Evolutionary conservation across 2,888 invertebrate species (phyloP).

Genomic region (Drosophila infuscata): DNA sequence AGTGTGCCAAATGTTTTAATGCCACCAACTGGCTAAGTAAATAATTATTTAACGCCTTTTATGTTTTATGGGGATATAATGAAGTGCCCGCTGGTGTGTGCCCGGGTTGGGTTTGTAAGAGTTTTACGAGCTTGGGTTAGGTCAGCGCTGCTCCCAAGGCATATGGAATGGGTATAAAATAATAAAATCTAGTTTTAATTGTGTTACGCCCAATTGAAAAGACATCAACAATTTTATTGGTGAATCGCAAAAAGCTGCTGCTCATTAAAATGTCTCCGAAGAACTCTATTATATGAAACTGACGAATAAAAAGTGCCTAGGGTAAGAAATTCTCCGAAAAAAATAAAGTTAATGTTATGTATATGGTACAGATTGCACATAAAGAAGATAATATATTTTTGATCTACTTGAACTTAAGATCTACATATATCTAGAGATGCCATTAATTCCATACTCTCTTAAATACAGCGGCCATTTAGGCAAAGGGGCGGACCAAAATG

Average conservation of each 20-base stretch:
- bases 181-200: constrained; percentile 39
- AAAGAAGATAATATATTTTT: not conserved
- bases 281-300: not conserved
- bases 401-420: not conserved
- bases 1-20: constrained; percentile 63
- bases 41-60: constrained; percentile 73
- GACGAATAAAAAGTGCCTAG: not conserved
- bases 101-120: constrained; percentile 10
- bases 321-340: not conserved
- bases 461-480: constrained; percentile 5
- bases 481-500: constrained; percentile 1
- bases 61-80: constrained; percentile 58
- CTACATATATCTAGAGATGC: not conserved
- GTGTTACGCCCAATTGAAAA: constrained; percentile 39
- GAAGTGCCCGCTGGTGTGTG: constrained; percentile 40
- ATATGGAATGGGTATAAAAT: constrained; percentile 8
- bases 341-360: not conserved
- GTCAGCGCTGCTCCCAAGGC: constrained; percentile 25
- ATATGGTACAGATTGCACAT: not conserved
- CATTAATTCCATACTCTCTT: not conserved
- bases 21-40: constrained; percentile 63
- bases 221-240: constrained; percentile 8
- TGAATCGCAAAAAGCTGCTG: not conserved
- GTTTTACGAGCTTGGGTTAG: constrained; percentile 55
- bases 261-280: constrained; percentile 24